Conservation (phyloP, 2,113 vertebrate species). For the Coturnix japonica region DNA sequence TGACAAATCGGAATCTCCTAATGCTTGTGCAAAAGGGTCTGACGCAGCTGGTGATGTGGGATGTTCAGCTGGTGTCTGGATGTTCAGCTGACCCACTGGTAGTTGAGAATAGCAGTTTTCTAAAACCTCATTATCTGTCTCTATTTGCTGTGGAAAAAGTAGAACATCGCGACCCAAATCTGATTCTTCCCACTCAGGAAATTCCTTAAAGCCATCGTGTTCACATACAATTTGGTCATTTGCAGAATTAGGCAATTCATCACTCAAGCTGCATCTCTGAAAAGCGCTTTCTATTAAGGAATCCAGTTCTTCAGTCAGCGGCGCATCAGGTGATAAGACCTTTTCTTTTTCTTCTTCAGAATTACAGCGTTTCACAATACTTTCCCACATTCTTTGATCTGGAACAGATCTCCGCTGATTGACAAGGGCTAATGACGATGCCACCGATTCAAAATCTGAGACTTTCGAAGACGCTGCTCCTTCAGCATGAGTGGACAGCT, state of each 20-base stretch:
- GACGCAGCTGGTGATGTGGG: neutral
- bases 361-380: neutral
- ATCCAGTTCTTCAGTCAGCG: conserved; percentile 84
- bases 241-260: conserved; percentile 52
- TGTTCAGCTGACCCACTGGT: conserved; percentile 11
- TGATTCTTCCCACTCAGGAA: conserved; percentile 69
- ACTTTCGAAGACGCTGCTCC: conserved; percentile 57
- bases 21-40: neutral
- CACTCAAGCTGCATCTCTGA: conserved; percentile 56
- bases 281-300: conserved; percentile 83
- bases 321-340: conserved; percentile 47
- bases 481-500: conserved; percentile 88
- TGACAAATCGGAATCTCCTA: neutral
- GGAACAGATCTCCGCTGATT: conserved; percentile 33
- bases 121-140: conserved; percentile 35
- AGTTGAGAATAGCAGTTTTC: conserved; percentile 45
- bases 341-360: conserved; percentile 31
- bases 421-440: conserved; percentile 73
- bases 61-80: neutral
- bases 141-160: conserved; percentile 45
- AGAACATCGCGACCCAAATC: conserved; percentile 23
- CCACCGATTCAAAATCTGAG: conserved; percentile 81
- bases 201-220: neutral
- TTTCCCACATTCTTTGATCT: conserved; percentile 20
- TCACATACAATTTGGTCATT: conserved; percentile 31